Conservation (phyloP, 2,888 invertebrate genomes). For the Rosalia funebris region DNA sequence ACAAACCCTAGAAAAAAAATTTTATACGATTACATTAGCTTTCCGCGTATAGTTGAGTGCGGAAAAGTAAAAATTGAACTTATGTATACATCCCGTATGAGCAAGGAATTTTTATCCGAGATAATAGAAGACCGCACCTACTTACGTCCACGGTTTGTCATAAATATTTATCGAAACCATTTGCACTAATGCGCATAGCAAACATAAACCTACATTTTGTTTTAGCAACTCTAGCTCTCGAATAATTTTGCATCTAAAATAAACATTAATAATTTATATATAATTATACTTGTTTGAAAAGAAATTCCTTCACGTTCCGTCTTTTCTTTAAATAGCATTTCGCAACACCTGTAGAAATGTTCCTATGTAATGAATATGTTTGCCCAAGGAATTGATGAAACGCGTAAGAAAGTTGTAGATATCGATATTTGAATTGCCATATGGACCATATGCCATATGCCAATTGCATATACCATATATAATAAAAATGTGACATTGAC, state of each 20-base stretch:
- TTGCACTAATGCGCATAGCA: constrained; percentile 4
- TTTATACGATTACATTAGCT: no score
- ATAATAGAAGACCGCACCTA: background rate
- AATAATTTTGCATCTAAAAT: constrained; percentile 1
- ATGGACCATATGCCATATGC: no score
- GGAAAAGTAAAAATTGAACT: no score
- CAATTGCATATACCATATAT: no score
- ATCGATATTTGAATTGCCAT: no score
- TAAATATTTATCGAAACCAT: constrained; percentile 2
- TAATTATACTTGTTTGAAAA: background rate
- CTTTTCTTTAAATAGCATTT: constrained; percentile 1
- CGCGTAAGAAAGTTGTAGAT: no score
- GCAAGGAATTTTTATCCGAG: no score
- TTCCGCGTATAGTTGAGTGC: no score
- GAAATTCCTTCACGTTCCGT: constrained; percentile 1
- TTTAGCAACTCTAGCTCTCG: background rate
- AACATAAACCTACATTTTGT: constrained; percentile 10
- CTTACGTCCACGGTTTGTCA: constrained; percentile 3
- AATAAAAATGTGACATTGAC: no score
- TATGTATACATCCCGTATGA: background rate
- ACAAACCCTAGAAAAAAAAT: no score
- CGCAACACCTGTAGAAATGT: constrained; percentile 1
- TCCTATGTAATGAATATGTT: no score
- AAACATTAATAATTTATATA: constrained; percentile 8
- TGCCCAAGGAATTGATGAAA: no score